A percentile compares a stretch with the other conserved stretches of the same genome.
Evolutionary conservation across 1,140 invertebrate genomes (phyloP).

Genomic region (Cotesia typhae): DNA sequence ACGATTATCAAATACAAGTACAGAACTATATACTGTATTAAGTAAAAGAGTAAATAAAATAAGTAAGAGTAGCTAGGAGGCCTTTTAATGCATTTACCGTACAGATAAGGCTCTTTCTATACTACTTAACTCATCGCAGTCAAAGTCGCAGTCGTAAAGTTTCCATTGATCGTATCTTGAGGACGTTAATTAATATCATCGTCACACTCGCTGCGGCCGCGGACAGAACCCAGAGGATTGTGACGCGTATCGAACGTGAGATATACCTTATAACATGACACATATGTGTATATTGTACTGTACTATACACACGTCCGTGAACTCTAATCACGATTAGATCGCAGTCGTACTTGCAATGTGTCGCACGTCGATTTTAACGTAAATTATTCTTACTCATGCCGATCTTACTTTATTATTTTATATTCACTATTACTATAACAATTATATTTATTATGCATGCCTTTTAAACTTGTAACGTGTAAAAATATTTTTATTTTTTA

Average conservation of each 20-base stretch:
- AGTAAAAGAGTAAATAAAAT: too few relatives aligned
- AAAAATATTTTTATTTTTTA: too few relatives aligned
- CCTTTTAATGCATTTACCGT: conserved; percentile 28
- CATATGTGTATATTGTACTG: conserved; percentile 42
- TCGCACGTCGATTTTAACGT: conserved; percentile 49
- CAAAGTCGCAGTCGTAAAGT: conserved; percentile 8
- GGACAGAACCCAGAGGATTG: conserved; percentile 1
- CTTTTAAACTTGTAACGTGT: conserved; percentile 44
- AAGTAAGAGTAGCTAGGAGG: background rate
- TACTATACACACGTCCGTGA: conserved; percentile 30
- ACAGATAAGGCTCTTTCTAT: background rate
- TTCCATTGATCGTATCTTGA: conserved; percentile 26
- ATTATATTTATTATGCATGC: conserved; percentile 40
- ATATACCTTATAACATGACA: conserved; percentile 33
- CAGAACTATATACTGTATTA: too few relatives aligned
- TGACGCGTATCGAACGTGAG: conserved; percentile 38
- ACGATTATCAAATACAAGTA: background rate
- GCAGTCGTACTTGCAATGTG: conserved; percentile 52
- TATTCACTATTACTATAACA: conserved; percentile 51
- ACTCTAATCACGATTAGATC: conserved; percentile 42
- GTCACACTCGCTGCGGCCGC: conserved; percentile 29
- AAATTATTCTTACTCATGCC: conserved; percentile 1
- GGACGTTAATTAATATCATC: conserved; percentile 37
- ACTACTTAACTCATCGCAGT: background rate
- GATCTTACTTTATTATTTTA: conserved; percentile 58